phyloP scores from a whole-genome alignment of 2,888 invertebrate genomes.

The Calephelis perditalis region DNA sequence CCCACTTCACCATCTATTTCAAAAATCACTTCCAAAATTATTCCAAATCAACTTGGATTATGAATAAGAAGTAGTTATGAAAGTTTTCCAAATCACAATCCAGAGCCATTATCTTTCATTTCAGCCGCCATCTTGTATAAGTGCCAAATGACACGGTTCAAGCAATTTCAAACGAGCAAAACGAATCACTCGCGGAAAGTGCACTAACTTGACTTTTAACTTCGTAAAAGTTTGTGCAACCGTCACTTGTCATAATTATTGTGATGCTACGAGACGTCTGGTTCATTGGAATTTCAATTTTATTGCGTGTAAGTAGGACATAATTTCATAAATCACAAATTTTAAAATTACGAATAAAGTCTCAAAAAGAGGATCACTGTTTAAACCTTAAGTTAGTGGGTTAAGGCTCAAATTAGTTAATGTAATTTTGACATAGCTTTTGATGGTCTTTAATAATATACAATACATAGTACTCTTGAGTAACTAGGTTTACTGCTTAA shows the following conservation, averaged over 20 bases:
- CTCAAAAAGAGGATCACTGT: neutral
- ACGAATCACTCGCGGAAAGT: conserved; percentile 20
- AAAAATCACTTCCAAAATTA: no score
- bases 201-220: conserved; percentile 24
- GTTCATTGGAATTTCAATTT: neutral
- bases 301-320: neutral
- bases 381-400: neutral
- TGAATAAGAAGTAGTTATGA: conserved; percentile 11
- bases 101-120: conserved; percentile 19
- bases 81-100: conserved; percentile 14
- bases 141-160: conserved; percentile 19
- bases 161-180: conserved; percentile 17
- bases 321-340: neutral
- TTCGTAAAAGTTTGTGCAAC: conserved; percentile 22
- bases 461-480: no score
- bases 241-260: conserved; percentile 34
- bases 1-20: no score
- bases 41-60: no score
- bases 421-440: neutral
- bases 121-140: conserved; percentile 17
- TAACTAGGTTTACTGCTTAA: no score
- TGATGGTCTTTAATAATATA: no score
- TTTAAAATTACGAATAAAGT: conserved; percentile 9
- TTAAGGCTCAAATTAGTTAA: conserved; percentile 1
- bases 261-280: conserved; percentile 18